These are phyloP conservation scores for Malurus elegans DNA, from an alignment of 2,113 vertebrate genomes.

Conservation along the genomic window DNA sequence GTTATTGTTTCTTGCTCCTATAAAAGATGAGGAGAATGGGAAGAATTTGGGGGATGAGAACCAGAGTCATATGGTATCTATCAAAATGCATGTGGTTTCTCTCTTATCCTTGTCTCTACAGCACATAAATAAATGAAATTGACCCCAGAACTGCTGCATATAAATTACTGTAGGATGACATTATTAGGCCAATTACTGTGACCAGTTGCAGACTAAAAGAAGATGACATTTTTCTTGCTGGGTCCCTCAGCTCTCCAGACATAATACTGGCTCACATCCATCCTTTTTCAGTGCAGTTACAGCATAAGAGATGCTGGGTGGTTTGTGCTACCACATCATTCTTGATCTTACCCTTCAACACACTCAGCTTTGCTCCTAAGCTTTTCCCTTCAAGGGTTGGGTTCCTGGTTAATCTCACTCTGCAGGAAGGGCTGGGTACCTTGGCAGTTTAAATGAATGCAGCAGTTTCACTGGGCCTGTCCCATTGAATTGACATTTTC, in stretches of 20 bases:
- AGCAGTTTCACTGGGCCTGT: neutral
- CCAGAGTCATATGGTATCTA: slow-evolving; percentile 22
- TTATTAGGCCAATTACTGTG: neutral
- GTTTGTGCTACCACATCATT: neutral
- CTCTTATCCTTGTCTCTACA: neutral
- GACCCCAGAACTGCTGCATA: neutral
- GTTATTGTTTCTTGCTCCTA: neutral
- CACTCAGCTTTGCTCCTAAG: neutral
- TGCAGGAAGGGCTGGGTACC: neutral
- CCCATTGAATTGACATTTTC: neutral
- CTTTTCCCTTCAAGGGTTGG: neutral
- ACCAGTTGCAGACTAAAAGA: neutral
- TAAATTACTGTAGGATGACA: neutral
- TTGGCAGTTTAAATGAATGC: neutral
- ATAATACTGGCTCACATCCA: neutral
- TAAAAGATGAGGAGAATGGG: slow-evolving; percentile 20
- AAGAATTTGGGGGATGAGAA: slow-evolving; percentile 31
- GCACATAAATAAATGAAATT: neutral
- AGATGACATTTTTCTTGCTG: neutral
- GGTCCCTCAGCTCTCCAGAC: neutral
- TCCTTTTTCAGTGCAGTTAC: neutral
- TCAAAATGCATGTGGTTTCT: slow-evolving; percentile 24
- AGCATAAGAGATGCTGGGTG: neutral
- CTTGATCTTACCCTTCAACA: neutral
- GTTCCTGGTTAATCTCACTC: neutral